Conservation (phyloP, 2,113 vertebrate species). For the Heterotis niloticus region DNA sequence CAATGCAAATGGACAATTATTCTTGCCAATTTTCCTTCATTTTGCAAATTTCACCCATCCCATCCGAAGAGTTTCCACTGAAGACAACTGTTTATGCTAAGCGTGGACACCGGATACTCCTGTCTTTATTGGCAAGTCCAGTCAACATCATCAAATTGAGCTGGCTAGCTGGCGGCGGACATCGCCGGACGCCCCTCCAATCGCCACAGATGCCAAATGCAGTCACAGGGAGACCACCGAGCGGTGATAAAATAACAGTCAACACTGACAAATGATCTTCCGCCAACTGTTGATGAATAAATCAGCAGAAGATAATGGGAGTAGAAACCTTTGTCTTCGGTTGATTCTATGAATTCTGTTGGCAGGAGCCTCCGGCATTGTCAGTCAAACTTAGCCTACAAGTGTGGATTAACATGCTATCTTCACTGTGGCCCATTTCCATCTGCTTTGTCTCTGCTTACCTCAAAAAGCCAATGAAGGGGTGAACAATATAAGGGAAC, state of each 20-base stretch:
- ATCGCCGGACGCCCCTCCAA: neutral
- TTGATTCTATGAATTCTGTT: neutral
- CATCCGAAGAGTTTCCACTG: neutral
- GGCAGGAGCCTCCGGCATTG: neutral
- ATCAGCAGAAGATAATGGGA: neutral
- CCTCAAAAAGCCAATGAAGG: neutral
- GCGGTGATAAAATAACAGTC: neutral
- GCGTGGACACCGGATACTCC: neutral
- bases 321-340: neutral
- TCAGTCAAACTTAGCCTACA: neutral
- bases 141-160: neutral
- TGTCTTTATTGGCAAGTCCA: constrained; percentile 2
- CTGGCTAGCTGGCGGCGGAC: neutral
- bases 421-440: neutral
- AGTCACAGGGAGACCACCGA: neutral
- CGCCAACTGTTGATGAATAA: neutral
- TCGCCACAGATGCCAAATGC: neutral
- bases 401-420: neutral
- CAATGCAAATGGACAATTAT: neutral
- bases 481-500: too few species aligned
- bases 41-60: neutral
- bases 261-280: neutral
- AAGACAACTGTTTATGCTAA: neutral
- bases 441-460: neutral
- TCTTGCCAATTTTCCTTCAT: neutral